Evolutionary conservation across 1,140 invertebrate species (phyloP).

Genomic region (Hyles euphorbiae): DNA sequence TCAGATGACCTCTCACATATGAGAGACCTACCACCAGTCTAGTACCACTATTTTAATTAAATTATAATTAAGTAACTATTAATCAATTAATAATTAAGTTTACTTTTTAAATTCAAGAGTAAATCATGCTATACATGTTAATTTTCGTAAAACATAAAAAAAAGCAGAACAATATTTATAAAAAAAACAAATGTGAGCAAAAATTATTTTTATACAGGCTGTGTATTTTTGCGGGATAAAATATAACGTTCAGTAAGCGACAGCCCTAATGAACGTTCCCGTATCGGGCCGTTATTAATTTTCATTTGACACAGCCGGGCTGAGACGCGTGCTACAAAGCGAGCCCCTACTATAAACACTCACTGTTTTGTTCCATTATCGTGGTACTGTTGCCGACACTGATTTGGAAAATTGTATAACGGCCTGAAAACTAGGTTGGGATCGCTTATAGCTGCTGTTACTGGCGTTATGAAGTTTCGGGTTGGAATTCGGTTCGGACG

Average conservation of each 20-base stretch:
- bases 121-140: too few species aligned
- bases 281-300: constrained; percentile 47
- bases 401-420: constrained; percentile 22
- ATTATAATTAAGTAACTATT: too few species aligned
- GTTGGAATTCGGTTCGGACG: too few species aligned
- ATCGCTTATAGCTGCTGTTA: background rate
- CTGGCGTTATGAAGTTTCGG: too few species aligned
- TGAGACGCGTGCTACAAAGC: constrained; percentile 27
- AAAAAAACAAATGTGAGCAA: too few species aligned
- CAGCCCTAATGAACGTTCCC: constrained; percentile 19
- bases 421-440: constrained; percentile 14
- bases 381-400: constrained; percentile 13
- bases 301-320: constrained; percentile 48
- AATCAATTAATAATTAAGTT: too few species aligned
- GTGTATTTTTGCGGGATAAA: constrained; percentile 6
- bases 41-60: too few species aligned
- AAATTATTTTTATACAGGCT: background rate
- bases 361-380: constrained; percentile 27
- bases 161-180: too few species aligned
- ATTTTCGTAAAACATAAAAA: too few species aligned
- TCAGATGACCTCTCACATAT: too few species aligned
- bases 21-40: too few species aligned
- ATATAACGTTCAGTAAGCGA: constrained; percentile 11
- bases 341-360: constrained; percentile 14
- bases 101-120: too few species aligned